phyloP scores from a whole-genome alignment of 2,113 vertebrate genomes.

The Fregetta grallaria region DNA sequence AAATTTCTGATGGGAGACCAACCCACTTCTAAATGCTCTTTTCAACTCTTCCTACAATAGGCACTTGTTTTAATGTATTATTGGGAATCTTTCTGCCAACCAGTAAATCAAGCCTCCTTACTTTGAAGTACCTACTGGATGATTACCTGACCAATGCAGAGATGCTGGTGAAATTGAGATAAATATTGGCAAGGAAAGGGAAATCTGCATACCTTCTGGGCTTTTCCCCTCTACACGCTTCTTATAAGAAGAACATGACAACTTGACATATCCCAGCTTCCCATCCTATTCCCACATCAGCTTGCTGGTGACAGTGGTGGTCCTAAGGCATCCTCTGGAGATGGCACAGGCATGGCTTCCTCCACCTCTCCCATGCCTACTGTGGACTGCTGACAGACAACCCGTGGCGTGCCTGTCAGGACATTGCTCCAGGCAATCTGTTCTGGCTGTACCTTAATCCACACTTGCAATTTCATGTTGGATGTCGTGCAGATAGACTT shows the following conservation, averaged over 20 bases:
- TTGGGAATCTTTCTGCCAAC: not conserved
- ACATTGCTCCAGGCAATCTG: not conserved
- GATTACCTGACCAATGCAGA: not conserved
- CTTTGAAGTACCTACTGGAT: not conserved
- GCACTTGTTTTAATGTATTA: not conserved
- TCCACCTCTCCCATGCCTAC: not conserved
- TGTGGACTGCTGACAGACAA: not conserved
- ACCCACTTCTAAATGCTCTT: not conserved
- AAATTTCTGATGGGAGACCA: not conserved
- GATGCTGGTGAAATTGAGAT: not conserved
- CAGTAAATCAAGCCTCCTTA: not conserved
- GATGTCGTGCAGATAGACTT: not conserved
- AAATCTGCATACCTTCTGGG: not conserved
- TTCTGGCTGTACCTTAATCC: not conserved
- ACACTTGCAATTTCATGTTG: not conserved
- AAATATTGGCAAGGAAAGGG: not conserved
- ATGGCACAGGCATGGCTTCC: not conserved
- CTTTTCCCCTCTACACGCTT: not conserved
- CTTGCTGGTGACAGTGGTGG: not conserved
- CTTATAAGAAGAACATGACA: not conserved
- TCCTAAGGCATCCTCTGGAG: not conserved
- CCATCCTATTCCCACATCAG: not conserved
- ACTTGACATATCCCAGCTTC: not conserved
- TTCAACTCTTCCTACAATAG: not conserved
- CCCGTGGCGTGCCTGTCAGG: not conserved